Base-by-base conservation (phyloP, 2,888 invertebrate species). In the Hyles lineata region DNA sequence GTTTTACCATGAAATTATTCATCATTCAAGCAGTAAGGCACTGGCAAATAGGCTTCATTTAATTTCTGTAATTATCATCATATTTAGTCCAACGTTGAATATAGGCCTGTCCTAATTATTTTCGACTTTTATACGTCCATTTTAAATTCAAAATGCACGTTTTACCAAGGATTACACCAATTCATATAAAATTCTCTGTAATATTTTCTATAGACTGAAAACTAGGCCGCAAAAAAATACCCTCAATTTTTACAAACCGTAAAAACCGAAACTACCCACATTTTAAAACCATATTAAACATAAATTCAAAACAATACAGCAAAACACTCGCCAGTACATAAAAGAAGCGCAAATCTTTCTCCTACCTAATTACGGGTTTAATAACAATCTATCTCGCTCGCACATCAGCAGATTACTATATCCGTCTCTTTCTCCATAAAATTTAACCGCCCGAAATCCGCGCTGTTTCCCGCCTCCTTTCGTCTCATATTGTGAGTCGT, bases 401-500 rank as follows among this genome's bases (percentile, higher is more conserved):
- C 23, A 50, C 67, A 9, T 73, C 73, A 69, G 73, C 71, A 67
- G 71, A 71, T 67, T 74, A 63, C 71, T 9, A 21, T 55, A 43
- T 61, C 43, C 55, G 21, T 58, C 58, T 50, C 63, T 25, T 19
- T 71, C 70, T 70, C 69, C 21, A 67, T 67, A 67, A 76, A 76
- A 72, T 74, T 76, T 74, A 75, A 76, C 69, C 60, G 55, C 55
- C 73, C 74, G 70, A 81, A 84, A 84, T 82, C 82, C 77, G 79
- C 71, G 76, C 78, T 63, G 74, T 43, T 43, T 43, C 74, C 78
- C 76, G 81, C 79, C 77, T 35, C 74, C 74, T 75, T 77, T 76
- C 78, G 76, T 79, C 81, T 63, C 82, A 83, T 85, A 87, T 83
- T 79, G 80, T 80, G 77, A 79, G 80, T 87, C 87, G 84, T 87